These are phyloP conservation scores for Linyphia triangularis DNA, from an alignment of 2,888 invertebrate genomes.

Conservation along the genomic window DNA sequence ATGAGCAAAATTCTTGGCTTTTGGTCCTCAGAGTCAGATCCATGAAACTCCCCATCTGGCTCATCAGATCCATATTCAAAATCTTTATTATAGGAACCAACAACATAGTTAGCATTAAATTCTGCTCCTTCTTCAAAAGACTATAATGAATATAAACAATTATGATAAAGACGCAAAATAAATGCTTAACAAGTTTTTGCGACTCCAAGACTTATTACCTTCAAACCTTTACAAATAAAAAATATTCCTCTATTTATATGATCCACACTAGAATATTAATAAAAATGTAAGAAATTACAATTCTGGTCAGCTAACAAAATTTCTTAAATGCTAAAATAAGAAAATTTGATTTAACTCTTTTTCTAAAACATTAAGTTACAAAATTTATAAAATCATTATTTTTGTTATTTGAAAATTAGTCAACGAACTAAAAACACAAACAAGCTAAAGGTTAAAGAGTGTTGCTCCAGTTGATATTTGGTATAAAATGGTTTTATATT, in stretches of 20 bases:
- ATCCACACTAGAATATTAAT: not conserved
- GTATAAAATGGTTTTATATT: too few species aligned
- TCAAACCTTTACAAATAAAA: not conserved
- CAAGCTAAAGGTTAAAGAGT: too few species aligned
- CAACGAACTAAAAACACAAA: too few species aligned
- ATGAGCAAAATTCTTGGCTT: slow-evolving; percentile 96
- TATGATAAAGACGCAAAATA: not conserved
- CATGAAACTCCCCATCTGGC: slow-evolving; percentile 78
- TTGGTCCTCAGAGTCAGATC: slow-evolving; percentile 82
- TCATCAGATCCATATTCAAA: slow-evolving; percentile 95
- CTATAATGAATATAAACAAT: slow-evolving; percentile 37
- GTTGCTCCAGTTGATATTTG: too few species aligned
- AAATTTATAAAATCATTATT: too few species aligned
- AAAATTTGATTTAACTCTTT: too few species aligned
- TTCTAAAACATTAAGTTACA: too few species aligned
- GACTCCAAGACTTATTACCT: not conserved
- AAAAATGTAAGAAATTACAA: too few species aligned
- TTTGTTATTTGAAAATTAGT: too few species aligned
- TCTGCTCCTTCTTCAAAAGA: slow-evolving; percentile 75
- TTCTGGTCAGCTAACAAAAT: too few species aligned
- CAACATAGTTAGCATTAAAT: slow-evolving; percentile 81
- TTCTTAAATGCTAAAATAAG: too few species aligned
- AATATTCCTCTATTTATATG: too few species aligned
- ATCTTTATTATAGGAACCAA: slow-evolving; percentile 91
- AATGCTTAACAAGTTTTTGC: not conserved